phyloP scores from a whole-genome alignment of 2,113 vertebrate genomes.

The Apteryx mantelli region DNA sequence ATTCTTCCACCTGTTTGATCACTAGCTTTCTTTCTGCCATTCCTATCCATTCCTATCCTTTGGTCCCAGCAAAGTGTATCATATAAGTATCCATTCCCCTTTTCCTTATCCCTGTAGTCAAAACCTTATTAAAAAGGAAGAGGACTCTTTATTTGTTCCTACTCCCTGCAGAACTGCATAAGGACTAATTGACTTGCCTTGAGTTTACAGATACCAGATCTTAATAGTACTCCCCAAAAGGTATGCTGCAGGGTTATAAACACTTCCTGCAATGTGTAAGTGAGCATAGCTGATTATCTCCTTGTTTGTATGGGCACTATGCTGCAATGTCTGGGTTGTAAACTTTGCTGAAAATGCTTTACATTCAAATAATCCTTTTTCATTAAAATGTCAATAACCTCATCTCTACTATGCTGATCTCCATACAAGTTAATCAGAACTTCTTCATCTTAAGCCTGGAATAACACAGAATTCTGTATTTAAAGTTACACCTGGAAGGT shows the following conservation, averaged over 20 bases:
- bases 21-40: not conserved
- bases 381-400: not conserved
- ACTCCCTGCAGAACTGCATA: not conserved
- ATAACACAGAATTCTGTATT: not conserved
- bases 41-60: not conserved
- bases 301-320: not conserved
- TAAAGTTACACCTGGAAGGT: not conserved
- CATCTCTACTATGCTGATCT: not conserved
- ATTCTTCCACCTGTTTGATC: not conserved
- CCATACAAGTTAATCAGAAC: not conserved
- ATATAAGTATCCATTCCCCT: not conserved
- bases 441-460: not conserved
- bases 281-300: not conserved
- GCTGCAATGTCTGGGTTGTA: not conserved
- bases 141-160: not conserved
- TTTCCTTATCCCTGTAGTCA: not conserved
- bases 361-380: not conserved
- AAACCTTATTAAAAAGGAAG: not conserved
- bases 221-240: not conserved
- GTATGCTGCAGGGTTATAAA: not conserved
- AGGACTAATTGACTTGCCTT: not conserved
- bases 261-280: not conserved
- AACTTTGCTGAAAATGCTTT: not conserved
- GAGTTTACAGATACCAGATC: not conserved
- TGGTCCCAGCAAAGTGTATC: not conserved